Percentiles rank a stretch among this genome's conserved stretches.
These are phyloP conservation scores for Ophiodon elongatus DNA, from an alignment of 2,113 vertebrate species.

Conservation along the genomic window DNA sequence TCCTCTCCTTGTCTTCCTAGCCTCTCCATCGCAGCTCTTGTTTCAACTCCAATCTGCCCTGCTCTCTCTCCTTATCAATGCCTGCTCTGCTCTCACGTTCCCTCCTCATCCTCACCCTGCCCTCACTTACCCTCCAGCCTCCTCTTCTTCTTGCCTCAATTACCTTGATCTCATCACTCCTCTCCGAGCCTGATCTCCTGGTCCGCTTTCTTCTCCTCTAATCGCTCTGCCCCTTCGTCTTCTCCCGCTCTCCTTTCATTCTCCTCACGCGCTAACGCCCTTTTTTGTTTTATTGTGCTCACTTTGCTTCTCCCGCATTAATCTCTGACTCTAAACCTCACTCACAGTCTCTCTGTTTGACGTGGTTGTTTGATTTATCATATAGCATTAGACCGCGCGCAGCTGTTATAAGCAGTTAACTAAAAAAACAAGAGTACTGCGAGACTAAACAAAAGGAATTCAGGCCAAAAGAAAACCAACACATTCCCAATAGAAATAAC, in stretches of 20 bases:
- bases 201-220: background rate
- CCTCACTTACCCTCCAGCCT: background rate
- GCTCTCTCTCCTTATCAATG: background rate
- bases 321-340: background rate
- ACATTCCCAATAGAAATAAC: background rate
- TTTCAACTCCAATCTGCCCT: background rate
- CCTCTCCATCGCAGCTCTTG: background rate
- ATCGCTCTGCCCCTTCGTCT: background rate
- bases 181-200: background rate
- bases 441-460: background rate
- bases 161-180: background rate
- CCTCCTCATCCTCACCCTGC: background rate
- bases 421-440: background rate
- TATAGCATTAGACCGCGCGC: background rate
- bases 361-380: background rate
- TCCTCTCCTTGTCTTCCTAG: background rate
- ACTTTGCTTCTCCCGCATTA: background rate
- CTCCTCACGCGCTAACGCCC: background rate
- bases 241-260: background rate
- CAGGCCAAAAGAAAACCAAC: background rate
- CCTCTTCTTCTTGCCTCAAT: background rate
- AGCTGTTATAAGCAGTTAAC: background rate
- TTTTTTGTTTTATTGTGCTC: slow-evolving; percentile 6
- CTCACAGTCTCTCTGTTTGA: background rate
- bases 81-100: background rate